Percentiles rank a stretch among this genome's conserved stretches.
These are phyloP conservation scores for Parasteatoda tepidariorum DNA, from an alignment of 1,140 invertebrate genomes.

Conservation along the genomic window DNA sequence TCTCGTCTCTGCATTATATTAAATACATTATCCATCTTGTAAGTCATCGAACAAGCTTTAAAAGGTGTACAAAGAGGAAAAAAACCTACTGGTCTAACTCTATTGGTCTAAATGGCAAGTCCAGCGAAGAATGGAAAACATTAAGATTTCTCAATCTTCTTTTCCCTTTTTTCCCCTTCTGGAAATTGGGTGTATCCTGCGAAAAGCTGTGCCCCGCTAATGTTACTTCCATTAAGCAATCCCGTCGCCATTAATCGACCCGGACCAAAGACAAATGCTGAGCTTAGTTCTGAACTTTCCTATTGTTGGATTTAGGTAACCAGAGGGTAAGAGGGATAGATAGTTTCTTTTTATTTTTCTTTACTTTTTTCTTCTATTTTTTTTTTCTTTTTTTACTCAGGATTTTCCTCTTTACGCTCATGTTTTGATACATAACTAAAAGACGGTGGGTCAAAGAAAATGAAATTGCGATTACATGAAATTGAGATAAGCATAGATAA, in stretches of 20 bases:
- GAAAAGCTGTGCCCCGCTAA: slow-evolving; percentile 22
- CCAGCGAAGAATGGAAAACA: no score
- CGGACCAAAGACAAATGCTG: slow-evolving; percentile 41
- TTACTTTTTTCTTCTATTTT: not conserved
- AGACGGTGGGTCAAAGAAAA: not conserved
- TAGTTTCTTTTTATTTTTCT: not conserved
- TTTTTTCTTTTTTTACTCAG: slow-evolving; percentile 1
- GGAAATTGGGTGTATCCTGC: slow-evolving; percentile 23
- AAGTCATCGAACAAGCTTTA: no score
- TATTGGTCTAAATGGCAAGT: no score
- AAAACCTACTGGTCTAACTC: no score
- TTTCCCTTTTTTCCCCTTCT: not conserved
- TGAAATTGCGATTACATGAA: slow-evolving; percentile 48
- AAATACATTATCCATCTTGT: no score
- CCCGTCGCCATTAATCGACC: slow-evolving; percentile 53
- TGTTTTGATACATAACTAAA: no score
- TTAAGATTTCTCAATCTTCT: no score
- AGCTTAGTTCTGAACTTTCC: slow-evolving; percentile 39
- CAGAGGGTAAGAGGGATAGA: not conserved
- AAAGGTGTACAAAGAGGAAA: no score
- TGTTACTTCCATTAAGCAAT: slow-evolving; percentile 55
- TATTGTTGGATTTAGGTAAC: not conserved
- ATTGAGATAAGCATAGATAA: no score
- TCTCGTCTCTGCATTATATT: no score
- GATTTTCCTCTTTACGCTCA: not conserved